Conservation (phyloP, 2,797 vertebrate genomes). For the Falco berigora region DNA sequence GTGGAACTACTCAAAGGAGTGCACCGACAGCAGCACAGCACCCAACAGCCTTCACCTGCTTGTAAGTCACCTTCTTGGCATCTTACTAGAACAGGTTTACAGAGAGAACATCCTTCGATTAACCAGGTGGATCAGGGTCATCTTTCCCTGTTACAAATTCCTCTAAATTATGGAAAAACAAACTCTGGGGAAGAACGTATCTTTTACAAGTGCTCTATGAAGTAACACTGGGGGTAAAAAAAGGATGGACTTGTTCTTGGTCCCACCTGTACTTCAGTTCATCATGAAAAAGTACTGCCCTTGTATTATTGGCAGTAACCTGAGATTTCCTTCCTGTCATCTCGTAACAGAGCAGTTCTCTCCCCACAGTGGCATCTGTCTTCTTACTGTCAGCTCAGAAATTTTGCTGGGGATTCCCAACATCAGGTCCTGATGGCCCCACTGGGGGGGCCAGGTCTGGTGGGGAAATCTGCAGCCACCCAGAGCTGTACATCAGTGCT, state of each 20-base stretch:
- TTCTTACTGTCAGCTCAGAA: not conserved
- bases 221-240: not conserved
- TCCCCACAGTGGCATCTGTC: not conserved
- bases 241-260: not conserved
- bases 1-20: not conserved
- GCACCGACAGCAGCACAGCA: not conserved
- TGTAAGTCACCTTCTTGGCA: not conserved
- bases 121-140: not conserved
- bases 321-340: not conserved
- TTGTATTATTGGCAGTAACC: not conserved
- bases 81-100: not conserved
- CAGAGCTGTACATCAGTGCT: fast-evolving
- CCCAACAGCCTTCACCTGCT: not conserved
- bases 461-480: not conserved
- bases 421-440: not conserved
- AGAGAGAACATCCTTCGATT: not conserved
- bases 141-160: not conserved
- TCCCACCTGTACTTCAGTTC: not conserved
- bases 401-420: not conserved
- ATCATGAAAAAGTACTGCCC: conserved; percentile 10
- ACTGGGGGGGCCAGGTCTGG: not conserved
- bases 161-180: not conserved
- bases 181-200: not conserved
- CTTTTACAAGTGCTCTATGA: not conserved
- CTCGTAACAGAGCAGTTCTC: not conserved